These are phyloP conservation scores for Eristalis arbustorum DNA, from an alignment of 2,888 invertebrate species.

Conservation along the genomic window DNA sequence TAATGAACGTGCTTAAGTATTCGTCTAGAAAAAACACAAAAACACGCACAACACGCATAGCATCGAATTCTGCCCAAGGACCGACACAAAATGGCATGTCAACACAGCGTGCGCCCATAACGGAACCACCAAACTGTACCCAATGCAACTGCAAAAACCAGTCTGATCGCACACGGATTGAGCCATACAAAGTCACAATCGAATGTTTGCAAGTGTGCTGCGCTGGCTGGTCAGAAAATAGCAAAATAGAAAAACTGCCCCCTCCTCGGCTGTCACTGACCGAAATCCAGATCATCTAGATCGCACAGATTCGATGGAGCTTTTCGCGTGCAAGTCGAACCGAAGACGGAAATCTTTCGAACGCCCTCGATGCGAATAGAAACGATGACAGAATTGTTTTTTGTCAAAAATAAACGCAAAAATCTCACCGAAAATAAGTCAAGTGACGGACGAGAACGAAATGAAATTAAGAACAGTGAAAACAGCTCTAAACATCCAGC, in stretches of 20 bases:
- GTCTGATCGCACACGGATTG: neutral
- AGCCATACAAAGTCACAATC: neutral
- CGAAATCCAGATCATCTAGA: neutral
- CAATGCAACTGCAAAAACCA: neutral
- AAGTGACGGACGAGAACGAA: conserved; percentile 13
- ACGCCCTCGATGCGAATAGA: neutral
- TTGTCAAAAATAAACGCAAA: neutral
- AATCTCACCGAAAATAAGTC: neutral
- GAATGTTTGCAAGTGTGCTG: neutral
- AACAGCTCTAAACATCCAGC: neutral
- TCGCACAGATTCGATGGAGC: neutral
- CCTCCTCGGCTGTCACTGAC: neutral
- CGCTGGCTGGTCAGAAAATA: neutral
- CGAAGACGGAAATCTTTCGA: neutral
- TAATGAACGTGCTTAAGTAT: neutral
- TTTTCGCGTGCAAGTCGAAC: no score
- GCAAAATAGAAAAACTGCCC: neutral
- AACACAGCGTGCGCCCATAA: neutral
- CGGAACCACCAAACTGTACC: neutral
- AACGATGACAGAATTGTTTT: conserved; percentile 36
- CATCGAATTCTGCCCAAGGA: neutral
- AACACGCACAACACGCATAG: neutral
- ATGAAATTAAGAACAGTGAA: conserved; percentile 18
- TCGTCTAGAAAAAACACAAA: neutral
- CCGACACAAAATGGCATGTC: neutral